These are phyloP conservation scores for Epicauta chinensis DNA, from an alignment of 1,140 invertebrate species.

Conservation along the genomic window DNA sequence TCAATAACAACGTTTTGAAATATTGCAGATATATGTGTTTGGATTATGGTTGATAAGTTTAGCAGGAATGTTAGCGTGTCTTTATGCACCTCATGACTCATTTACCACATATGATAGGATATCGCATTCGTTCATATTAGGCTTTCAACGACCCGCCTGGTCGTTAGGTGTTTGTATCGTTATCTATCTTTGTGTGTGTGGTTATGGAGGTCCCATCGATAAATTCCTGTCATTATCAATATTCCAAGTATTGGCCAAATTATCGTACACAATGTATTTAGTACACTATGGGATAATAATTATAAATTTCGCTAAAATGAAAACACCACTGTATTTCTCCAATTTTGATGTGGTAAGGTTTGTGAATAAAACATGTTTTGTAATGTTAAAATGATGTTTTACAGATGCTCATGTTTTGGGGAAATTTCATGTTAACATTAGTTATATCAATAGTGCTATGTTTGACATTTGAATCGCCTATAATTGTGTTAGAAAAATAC, in stretches of 20 bases:
- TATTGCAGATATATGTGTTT: background rate
- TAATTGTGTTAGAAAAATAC: conserved; percentile 12
- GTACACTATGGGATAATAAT: conserved; percentile 11
- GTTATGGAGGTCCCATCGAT: conserved; percentile 47
- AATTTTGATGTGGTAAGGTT: conserved; percentile 4
- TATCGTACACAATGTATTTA: conserved; percentile 21
- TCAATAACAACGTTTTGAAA: too few relatives aligned
- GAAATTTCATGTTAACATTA: conserved; percentile 6
- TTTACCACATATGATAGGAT: conserved; percentile 4
- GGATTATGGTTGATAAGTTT: conserved; percentile 10
- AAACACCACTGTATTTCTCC: conserved; percentile 3
- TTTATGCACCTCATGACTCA: conserved; percentile 2
- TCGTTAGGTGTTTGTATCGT: conserved; percentile 55
- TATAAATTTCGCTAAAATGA: background rate
- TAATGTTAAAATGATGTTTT: conserved; percentile 1
- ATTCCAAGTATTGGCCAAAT: conserved; percentile 19
- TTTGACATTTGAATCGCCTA: conserved; percentile 17
- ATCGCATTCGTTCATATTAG: conserved; percentile 52
- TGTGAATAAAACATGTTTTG: background rate
- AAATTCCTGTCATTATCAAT: conserved; percentile 16
- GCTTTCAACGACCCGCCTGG: conserved; percentile 54
- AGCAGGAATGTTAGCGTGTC: conserved; percentile 2
- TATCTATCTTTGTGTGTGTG: conserved; percentile 56
- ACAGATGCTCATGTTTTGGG: conserved; percentile 11
- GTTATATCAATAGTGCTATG: conserved; percentile 1